phyloP scores from a whole-genome alignment of 2,113 vertebrate species.

The Ciconia boyciana region DNA sequence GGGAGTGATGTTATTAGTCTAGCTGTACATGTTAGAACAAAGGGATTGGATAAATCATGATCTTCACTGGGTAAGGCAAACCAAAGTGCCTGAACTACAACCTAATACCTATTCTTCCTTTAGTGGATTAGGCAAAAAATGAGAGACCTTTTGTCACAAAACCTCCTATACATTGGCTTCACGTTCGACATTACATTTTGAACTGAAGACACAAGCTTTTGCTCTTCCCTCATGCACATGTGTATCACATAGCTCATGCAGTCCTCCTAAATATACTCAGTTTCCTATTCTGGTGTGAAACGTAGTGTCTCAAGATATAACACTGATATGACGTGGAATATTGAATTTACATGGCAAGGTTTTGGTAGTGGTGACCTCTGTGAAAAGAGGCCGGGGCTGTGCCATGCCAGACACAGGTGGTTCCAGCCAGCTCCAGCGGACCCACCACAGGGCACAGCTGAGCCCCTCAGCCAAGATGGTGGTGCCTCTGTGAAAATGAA shows the following conservation, averaged over 20 bases:
- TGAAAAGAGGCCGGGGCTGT: neutral
- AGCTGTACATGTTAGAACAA: neutral
- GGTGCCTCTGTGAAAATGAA: neutral
- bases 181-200: neutral
- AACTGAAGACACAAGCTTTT: neutral
- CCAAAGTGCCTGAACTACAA: neutral
- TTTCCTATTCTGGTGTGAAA: neutral
- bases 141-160: neutral
- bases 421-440: neutral
- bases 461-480: neutral
- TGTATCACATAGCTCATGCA: neutral
- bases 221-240: neutral
- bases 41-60: neutral
- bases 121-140: neutral
- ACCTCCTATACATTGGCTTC: neutral
- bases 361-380: neutral
- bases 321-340: neutral
- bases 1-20: neutral
- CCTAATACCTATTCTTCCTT: neutral
- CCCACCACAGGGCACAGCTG: neutral
- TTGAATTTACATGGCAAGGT: neutral
- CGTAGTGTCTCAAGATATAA: neutral
- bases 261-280: neutral
- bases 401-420: accelerated
- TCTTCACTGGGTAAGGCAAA: neutral